A percentile compares a stretch with the other conserved stretches of the same genome.
phyloP scores from a whole-genome alignment of 2,797 vertebrate species.

The Channa striata region DNA sequence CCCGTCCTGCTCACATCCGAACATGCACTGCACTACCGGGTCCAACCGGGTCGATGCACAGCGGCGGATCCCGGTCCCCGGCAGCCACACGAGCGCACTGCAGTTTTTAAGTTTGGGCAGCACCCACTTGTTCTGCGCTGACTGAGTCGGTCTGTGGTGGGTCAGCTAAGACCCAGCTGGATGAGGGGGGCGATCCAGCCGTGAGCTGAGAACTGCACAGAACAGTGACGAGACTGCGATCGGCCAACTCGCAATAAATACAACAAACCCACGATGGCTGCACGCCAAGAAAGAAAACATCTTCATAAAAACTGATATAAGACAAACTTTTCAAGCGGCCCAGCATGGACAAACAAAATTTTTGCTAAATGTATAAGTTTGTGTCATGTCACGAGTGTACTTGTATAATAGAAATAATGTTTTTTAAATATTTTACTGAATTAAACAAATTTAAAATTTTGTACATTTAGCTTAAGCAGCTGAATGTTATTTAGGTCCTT shows the following conservation, averaged over 20 bases:
- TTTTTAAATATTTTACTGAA: not conserved
- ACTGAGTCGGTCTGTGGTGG: constrained; percentile 3
- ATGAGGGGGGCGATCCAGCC: constrained; percentile 10
- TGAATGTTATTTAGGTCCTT: not conserved
- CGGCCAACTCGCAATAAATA: constrained; percentile 1
- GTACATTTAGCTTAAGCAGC: not conserved
- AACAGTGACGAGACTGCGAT: not conserved
- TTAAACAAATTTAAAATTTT: not conserved
- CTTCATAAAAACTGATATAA: not conserved
- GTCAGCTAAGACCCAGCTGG: constrained; percentile 4
- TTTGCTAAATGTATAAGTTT: not conserved
- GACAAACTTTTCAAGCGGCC: constrained; percentile 4
- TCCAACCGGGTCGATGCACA: not conserved
- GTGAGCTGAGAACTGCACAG: constrained; percentile 6
- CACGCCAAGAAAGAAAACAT: not conserved
- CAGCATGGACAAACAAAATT: not conserved
- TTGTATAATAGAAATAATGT: not conserved
- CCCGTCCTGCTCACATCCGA: constrained; percentile 37
- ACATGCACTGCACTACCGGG: not conserved
- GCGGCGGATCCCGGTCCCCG: not conserved
- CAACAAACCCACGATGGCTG: not conserved
- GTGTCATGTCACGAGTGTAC: not conserved
- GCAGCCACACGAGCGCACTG: not conserved
- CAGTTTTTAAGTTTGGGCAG: not conserved
- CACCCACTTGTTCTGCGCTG: not conserved